Percentiles rank a stretch among this genome's conserved stretches.
Conservation (phyloP, 2,888 invertebrate species). For the Cepaea hortensis region DNA sequence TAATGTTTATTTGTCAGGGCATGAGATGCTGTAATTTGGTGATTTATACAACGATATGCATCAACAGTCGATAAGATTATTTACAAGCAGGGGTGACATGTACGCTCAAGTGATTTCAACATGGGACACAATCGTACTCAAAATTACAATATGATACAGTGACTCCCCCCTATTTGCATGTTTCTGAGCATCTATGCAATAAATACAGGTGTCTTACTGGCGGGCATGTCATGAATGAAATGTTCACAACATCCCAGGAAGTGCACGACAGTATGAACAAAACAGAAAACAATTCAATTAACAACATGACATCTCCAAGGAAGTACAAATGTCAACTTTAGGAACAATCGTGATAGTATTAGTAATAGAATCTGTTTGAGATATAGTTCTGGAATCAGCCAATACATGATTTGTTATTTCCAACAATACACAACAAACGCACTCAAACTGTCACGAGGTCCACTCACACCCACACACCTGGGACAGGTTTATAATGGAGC, state of each 20-base stretch:
- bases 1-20: not conserved
- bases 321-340: too few species aligned
- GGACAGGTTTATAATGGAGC: too few species aligned
- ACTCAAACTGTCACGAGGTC: too few species aligned
- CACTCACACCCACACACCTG: too few species aligned
- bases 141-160: slow-evolving; percentile 25
- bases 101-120: not conserved
- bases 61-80: not conserved
- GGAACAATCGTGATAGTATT: too few species aligned
- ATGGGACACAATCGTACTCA: not conserved
- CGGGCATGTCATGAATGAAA: not conserved
- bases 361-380: too few species aligned
- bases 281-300: too few species aligned
- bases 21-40: not conserved
- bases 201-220: not conserved
- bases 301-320: too few species aligned
- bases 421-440: too few species aligned
- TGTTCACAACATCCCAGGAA: not conserved
- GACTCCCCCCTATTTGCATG: not conserved
- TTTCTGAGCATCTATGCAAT: slow-evolving; percentile 10
- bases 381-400: too few species aligned
- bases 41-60: not conserved
- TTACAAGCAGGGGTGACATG: not conserved
- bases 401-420: too few species aligned
- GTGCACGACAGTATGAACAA: too few species aligned